Evolutionary conservation across 2,797 vertebrate genomes (phyloP), one percentile per base, ranked within the genome.

Genomic region (Glyptemys insculpta): DNA sequence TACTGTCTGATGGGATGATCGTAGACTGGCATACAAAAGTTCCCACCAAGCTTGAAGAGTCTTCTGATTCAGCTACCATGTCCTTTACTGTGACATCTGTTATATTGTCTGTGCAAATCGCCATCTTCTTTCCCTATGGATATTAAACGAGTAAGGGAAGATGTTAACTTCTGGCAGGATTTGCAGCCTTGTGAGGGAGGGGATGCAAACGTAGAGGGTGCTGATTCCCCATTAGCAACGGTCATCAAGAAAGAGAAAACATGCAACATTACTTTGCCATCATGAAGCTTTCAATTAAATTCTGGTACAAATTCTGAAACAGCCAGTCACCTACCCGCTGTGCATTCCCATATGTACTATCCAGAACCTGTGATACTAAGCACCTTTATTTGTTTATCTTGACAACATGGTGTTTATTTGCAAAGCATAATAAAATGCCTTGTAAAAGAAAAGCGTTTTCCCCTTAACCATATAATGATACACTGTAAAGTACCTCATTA

Each of bases 1-100:
- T 99, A 95, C 99, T 99, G 91, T 99, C 99, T 0, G 99, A 99
- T 0, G 99, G 99, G 97, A 99, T 99, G 96, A 99, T 99, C 5
- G 99, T 99, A 76, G 99, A 99, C 92, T 99, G 99, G 96, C 99
- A 99, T 89, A 99, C 98, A 97, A 99, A 99, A 82, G 99, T 98
- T 96, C 99, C 98, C 83, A 99, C 98, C 44, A 98, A 95, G 78
- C 97, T 99, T 49, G 98, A 97, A n/a, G 98, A 98, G 92, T 99
- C 99, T 29, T 98, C 98, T 53, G 98, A 98, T 90, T 99, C 99
- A 85, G 97, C 97, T 91, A 99, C 98, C 93, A 98, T 96, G 88
- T 99, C 99, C 31, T 98, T 98, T 87, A 98, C 94, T 31, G 99
- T 99, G 21, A 99, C 97, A 86, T 99, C 99, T 5, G 99, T 99